Percentiles rank a stretch among this genome's conserved stretches.
Evolutionary conservation across 2,888 invertebrate species (phyloP).

Genomic region (Graphium colonna): DNA sequence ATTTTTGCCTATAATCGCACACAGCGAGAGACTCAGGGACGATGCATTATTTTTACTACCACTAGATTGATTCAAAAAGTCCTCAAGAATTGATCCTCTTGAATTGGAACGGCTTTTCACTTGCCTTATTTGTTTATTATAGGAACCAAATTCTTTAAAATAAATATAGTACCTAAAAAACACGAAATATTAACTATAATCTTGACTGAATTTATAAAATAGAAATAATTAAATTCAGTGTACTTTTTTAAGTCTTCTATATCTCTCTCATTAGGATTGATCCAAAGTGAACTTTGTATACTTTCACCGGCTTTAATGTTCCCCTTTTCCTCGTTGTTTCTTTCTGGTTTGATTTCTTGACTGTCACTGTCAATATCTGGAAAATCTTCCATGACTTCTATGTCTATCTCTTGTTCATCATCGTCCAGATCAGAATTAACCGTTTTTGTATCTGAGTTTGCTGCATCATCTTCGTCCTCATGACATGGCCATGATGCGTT

Average conservation of each 20-base stretch:
- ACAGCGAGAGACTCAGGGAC: constrained; percentile 49
- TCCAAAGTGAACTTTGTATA: constrained; percentile 63
- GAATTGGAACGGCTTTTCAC: constrained; percentile 71
- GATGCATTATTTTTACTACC: constrained; percentile 42
- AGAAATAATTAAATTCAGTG: constrained; percentile 15
- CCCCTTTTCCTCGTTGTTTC: constrained; percentile 48
- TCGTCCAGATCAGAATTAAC: constrained; percentile 65
- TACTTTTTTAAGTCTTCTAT: constrained; percentile 78
- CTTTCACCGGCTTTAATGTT: constrained; percentile 55
- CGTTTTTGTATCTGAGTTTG: constrained; percentile 68
- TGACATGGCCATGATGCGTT: constrained; percentile 69
- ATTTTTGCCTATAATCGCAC: constrained; percentile 45
- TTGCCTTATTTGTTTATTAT: constrained; percentile 68
- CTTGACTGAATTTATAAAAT: background rate
- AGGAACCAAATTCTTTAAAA: constrained; percentile 77
- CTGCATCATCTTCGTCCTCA: constrained; percentile 69
- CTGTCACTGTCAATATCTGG: constrained; percentile 64
- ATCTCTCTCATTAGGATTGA: constrained; percentile 73
- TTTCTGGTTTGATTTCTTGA: constrained; percentile 49
- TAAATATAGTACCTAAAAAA: constrained; percentile 77
- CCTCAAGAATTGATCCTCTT: constrained; percentile 68
- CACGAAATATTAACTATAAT: no score
- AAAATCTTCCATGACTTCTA: constrained; percentile 58
- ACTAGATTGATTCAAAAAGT: constrained; percentile 47
- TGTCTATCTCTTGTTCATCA: constrained; percentile 55